phyloP scores from a whole-genome alignment of 2,113 vertebrate genomes.

The Emydura subglobosa region DNA sequence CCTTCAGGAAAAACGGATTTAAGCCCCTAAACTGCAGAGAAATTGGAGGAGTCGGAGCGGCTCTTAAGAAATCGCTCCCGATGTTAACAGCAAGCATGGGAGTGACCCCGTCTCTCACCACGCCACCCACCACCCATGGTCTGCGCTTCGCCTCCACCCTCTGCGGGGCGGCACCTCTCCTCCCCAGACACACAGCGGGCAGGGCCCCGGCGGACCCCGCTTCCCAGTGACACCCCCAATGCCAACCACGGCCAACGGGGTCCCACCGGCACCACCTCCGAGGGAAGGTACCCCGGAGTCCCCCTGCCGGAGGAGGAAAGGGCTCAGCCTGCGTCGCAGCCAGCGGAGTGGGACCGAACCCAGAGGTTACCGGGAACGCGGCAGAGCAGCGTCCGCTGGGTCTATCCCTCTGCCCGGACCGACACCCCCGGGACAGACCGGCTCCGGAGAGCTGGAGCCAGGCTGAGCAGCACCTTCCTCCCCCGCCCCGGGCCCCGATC shows the following conservation, averaged over 20 bases:
- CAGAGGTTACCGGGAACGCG: neutral
- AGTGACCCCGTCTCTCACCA: neutral
- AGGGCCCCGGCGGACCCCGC: neutral
- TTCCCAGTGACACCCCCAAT: neutral
- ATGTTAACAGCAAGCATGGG: neutral
- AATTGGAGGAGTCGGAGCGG: slow-evolving; percentile 14
- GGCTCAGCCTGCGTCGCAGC: slow-evolving; percentile 15
- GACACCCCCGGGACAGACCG: neutral
- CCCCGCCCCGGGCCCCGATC: neutral
- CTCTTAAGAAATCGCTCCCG: slow-evolving; percentile 40
- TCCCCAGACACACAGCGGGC: neutral
- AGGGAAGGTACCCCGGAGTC: neutral
- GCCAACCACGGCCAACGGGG: neutral
- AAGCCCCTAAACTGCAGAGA: slow-evolving; percentile 13
- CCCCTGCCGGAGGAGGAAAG: neutral
- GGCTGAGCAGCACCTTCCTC: neutral
- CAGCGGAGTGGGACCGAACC: neutral
- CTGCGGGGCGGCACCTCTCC: neutral
- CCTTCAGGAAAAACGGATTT: neutral
- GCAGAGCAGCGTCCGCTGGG: neutral
- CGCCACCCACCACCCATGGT: neutral
- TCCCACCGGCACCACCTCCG: slow-evolving; percentile 13
- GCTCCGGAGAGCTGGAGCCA: neutral
- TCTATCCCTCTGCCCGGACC: neutral
- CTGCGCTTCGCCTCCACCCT: neutral